phyloP scores from a whole-genome alignment of 2,797 vertebrate genomes.

The Aplochiton taeniatus region DNA sequence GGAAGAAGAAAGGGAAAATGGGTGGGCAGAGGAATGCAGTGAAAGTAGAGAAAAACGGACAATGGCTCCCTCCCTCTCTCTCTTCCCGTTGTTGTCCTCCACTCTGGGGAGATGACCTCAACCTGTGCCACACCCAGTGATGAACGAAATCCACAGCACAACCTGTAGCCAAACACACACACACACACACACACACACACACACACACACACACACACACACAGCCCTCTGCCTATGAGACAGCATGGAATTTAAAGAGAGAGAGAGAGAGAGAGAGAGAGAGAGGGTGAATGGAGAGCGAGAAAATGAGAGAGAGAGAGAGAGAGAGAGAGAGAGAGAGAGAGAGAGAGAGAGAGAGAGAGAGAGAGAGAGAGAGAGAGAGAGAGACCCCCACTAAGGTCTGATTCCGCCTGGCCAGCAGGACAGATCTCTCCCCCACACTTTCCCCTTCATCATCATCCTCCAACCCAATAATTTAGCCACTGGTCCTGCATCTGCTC shows the following conservation, averaged over 20 bases:
- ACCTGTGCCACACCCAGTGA: too few relatives aligned
- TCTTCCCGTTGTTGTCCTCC: too few relatives aligned
- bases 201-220: too few relatives aligned
- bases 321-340: constrained; percentile 16
- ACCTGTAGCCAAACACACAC: too few relatives aligned
- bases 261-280: constrained; percentile 4
- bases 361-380: background rate
- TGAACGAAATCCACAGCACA: too few relatives aligned
- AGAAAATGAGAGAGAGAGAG: background rate
- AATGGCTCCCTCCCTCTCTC: too few relatives aligned
- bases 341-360: constrained; percentile 4
- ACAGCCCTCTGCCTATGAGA: too few relatives aligned
- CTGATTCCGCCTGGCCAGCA: constrained; percentile 45
- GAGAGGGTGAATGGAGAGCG: background rate
- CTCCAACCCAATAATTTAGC: constrained; percentile 43
- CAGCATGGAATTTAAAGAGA: background rate
- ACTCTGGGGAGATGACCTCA: too few relatives aligned
- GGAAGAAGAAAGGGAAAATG: background rate
- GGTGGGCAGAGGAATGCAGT: background rate
- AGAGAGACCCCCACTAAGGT: constrained; percentile 10
- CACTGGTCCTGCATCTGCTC: constrained; percentile 38
- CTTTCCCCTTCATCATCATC: constrained; percentile 33
- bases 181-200: too few relatives aligned
- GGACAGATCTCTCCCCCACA: constrained; percentile 14
- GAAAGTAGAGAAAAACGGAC: background rate